Evolutionary conservation across 2,113 vertebrate genomes (phyloP).

Genomic region (Collichthys lucidus): DNA sequence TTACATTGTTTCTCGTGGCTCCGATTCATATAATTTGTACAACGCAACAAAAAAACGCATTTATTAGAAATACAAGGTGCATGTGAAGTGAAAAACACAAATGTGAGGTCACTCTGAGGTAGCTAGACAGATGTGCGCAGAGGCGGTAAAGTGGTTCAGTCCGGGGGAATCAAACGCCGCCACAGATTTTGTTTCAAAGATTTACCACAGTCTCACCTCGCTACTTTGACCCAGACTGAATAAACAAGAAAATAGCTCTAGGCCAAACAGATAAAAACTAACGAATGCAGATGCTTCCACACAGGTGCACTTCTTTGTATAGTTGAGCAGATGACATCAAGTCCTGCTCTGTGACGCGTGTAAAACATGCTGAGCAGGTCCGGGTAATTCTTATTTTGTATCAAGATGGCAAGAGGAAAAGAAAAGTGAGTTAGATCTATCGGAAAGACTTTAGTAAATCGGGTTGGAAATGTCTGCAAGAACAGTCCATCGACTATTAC

Average conservation of each 20-base stretch:
- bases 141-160: background rate
- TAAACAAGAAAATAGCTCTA: background rate
- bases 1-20: constrained; percentile 24
- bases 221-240: background rate
- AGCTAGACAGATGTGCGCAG: constrained; percentile 4
- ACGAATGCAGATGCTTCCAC: no score
- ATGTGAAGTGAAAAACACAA: background rate
- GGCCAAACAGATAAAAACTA: no score
- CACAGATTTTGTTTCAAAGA: constrained; percentile 8
- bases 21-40: constrained; percentile 11
- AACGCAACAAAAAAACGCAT: background rate
- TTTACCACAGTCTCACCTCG: background rate
- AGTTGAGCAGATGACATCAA: no score
- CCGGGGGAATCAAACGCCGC: background rate
- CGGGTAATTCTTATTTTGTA: no score
- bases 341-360: no score
- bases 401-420: no score
- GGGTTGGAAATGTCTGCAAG: no score
- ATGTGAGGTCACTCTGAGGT: background rate
- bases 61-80: background rate
- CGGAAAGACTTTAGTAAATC: no score
- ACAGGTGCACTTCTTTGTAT: no score
- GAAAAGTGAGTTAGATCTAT: no score
- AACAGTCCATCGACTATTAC: no score
- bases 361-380: no score